Conservation (phyloP, 2,797 vertebrate genomes). For the Gorsachius magnificus region DNA sequence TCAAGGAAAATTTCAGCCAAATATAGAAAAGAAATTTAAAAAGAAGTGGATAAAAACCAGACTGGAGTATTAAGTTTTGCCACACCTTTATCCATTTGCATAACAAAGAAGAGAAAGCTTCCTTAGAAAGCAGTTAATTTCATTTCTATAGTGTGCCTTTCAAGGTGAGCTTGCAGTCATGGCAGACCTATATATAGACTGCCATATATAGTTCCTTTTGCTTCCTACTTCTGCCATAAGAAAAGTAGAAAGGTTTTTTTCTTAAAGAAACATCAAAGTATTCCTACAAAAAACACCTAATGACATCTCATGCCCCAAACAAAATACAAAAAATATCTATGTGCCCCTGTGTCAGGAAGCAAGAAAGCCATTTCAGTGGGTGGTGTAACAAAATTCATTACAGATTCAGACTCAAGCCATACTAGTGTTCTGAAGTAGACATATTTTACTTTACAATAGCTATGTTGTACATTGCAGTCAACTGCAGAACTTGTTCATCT, state of each 20-base stretch:
- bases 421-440: neutral
- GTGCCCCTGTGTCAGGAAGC: neutral
- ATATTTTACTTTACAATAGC: neutral
- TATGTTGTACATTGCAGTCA: neutral
- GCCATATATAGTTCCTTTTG: neutral
- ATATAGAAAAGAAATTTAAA: neutral
- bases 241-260: neutral
- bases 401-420: neutral
- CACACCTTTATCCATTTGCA: neutral
- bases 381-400: neutral
- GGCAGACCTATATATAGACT: neutral
- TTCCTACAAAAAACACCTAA: neutral
- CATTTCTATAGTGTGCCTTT: neutral
- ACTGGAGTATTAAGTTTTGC: neutral
- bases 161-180: neutral
- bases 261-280: neutral
- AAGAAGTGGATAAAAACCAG: neutral
- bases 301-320: neutral
- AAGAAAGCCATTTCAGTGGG: neutral
- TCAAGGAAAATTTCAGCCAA: neutral
- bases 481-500: neutral
- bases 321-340: neutral
- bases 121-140: neutral
- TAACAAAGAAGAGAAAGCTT: neutral
- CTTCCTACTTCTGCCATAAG: neutral